Base-by-base conservation (phyloP, 2,113 vertebrate species). In the Seriola quinqueradiata region DNA sequence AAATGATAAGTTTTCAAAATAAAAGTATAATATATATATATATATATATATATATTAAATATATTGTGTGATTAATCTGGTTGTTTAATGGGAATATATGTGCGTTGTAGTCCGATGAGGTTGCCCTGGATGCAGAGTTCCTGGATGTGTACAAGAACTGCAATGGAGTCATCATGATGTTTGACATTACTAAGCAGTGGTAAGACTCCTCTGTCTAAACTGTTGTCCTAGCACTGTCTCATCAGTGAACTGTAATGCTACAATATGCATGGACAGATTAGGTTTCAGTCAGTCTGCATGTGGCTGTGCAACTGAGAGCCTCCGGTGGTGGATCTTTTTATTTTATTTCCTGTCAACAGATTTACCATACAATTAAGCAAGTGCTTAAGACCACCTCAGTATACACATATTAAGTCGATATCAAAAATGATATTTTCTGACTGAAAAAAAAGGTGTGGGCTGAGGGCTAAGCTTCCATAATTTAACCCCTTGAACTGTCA, bases 101-200 rank as follows among this genome's bases (percentile, higher is more conserved):
- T 86, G 70, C 82, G 34, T 81, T 83, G 38, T 78, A 99, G 97
- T 95, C 96, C 4, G 98, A 99, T 63, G 97, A 99, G 81, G 94
- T 99, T 95, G 98, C 98, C 55, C 94, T 99, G 90, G 98, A 99
- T 59, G 98, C 98, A 0, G 97, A 99, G 93, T 99, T 99, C 92
- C 92, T 99, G 75, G 98, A 99, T 1, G 98, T 99, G 28, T 99
- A 99, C 93, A 99, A 99, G 90, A 99, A 98, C 92, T 99, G 98
- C 86, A 98, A 97, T 0, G 98, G 98, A 0, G 96, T 99, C 23
- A 97, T 99, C 93, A 97, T 99, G 97, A 98, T 99, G 97, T 99
- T 99, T 70, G 98, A 99, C 93, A 99, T 99, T 84, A 99, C 98
- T 89, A 99, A 99, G 83, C 98, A 99, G 90, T 99, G 98, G 98